A percentile compares a stretch with the other conserved stretches of the same genome.
Conservation (phyloP, 2,888 invertebrate genomes). For the Campoplex capitator region DNA sequence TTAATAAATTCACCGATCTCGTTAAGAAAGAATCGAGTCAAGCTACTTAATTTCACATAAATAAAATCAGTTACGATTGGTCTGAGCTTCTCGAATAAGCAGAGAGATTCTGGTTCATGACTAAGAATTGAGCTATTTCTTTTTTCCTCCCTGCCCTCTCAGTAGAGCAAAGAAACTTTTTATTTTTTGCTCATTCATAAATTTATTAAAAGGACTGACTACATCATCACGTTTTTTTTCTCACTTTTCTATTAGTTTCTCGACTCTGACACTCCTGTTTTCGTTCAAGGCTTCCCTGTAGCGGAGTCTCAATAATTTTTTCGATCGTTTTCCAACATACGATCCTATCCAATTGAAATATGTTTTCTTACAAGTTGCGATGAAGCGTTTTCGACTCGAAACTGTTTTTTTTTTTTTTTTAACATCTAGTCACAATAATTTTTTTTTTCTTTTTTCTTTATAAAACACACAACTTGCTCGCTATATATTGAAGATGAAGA, state of each 20-base stretch:
- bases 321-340: conserved; percentile 10
- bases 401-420: background rate
- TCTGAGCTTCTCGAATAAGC: conserved; percentile 36
- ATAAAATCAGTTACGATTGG: conserved; percentile 39
- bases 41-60: conserved; percentile 36
- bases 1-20: conserved; percentile 18
- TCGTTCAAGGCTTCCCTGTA: conserved; percentile 57
- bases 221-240: background rate
- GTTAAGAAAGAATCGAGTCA: conserved; percentile 12
- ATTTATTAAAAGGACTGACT: conserved; percentile 19
- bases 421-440: too few species aligned
- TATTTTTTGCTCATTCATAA: conserved; percentile 14
- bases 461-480: conserved; percentile 85
- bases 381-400: conserved; percentile 2
- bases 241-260: background rate
- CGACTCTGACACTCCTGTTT: background rate
- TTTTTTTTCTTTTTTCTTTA: conserved; percentile 66
- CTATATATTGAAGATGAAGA: conserved; percentile 89
- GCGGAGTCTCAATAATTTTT: conserved; percentile 30
- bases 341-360: background rate
- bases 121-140: conserved; percentile 35
- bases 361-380: background rate
- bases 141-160: background rate
- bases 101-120: conserved; percentile 57
- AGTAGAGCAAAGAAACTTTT: conserved; percentile 8